These are phyloP conservation scores for Wiebesia pumilae DNA, from an alignment of 1,140 invertebrate genomes.

Conservation along the genomic window DNA sequence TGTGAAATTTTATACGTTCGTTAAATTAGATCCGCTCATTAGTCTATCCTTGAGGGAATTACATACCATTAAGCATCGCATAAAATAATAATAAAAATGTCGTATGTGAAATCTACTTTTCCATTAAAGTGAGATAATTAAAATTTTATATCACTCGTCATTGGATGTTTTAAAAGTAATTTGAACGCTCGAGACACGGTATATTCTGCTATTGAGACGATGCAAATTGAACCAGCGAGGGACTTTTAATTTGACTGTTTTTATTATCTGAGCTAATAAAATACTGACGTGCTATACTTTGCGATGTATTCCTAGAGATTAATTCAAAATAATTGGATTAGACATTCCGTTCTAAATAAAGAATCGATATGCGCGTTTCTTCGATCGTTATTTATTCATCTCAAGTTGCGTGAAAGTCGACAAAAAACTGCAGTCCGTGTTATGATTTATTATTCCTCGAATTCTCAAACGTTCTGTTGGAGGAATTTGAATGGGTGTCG, in stretches of 20 bases:
- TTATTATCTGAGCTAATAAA: slow-evolving; percentile 5
- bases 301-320: not conserved
- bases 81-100: slow-evolving; percentile 24
- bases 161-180: slow-evolving; percentile 20
- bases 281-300: not conserved
- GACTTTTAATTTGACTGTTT: slow-evolving; percentile 25
- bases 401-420: not conserved
- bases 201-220: slow-evolving; percentile 16
- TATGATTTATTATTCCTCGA: not conserved
- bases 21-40: slow-evolving; percentile 13
- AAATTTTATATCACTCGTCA: slow-evolving; percentile 25
- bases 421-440: not conserved
- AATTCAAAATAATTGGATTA: not conserved
- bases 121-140: slow-evolving; percentile 25
- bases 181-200: not conserved
- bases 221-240: slow-evolving; percentile 15
- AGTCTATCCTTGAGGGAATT: not conserved
- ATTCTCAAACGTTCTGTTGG: not conserved
- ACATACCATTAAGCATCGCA: not conserved
- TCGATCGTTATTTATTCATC: not conserved
- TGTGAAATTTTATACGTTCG: slow-evolving; percentile 9
- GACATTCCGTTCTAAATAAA: not conserved
- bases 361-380: not conserved
- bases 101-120: slow-evolving; percentile 20
- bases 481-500: too few relatives aligned